Base-by-base conservation (phyloP, 2,113 vertebrate species). In the Epinephelus moara region DNA sequence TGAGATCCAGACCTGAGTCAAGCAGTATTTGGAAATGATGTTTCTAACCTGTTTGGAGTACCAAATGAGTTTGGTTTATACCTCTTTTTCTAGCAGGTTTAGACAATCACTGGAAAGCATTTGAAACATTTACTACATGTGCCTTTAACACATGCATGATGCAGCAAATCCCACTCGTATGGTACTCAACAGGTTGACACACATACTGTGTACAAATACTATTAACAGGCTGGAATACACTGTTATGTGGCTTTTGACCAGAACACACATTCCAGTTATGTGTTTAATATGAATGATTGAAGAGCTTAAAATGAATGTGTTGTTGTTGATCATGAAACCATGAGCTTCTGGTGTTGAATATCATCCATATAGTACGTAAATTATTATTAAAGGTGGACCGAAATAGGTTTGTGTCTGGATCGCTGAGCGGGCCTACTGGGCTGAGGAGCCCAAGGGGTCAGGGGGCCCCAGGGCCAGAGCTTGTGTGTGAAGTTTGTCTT, bases 341-440 rank as follows among this genome's bases (percentile, higher is more conserved):
- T 59, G 23, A 23, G 23, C 21, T 47, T 61, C 63, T 78, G 69
- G 1, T 0, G 10, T 25, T 68, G 45, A 89, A 67, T 78, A 53
- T 70, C 81, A 85, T 70, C 52, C 59, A 66, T 19, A 68, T 47
- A 69, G 30, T 61, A 23, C 77, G 74, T 85, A 90, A 91, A 80
- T 90, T 87, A 88, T 91, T 80, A 18, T 81, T 86, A 86, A 87
- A 89, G 70, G 17, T 42, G 74, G 78, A 40, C 49, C 33, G 63
- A 10, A 70, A 69, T 10, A 21, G 68, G 13, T 40, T 66, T 59
- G 27, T 40, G 59, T 67, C 33, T 76, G 45, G 33, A 49, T 83
- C 19, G n/a, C 4, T 83, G n/a, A 64, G 49, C 13, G 25, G 2
- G 2, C 15, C 12, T n/a, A 19, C 1, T 30, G 14, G 8, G 14